These are phyloP conservation scores for Excalfactoria chinensis DNA, from an alignment of 2,113 vertebrate genomes.

Conservation along the genomic window DNA sequence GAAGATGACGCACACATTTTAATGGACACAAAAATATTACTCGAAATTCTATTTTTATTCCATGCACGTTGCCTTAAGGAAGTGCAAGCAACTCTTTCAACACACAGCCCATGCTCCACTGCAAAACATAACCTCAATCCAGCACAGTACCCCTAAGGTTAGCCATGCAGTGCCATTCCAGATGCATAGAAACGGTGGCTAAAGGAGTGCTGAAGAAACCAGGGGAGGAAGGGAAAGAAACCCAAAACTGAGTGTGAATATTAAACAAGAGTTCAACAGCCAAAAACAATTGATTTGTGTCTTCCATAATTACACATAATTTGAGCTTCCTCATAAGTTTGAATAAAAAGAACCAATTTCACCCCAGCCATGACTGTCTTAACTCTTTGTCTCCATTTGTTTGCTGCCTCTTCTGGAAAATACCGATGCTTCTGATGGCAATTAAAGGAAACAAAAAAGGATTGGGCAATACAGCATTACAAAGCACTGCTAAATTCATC, in stretches of 20 bases:
- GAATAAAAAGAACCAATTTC: constrained; percentile 84
- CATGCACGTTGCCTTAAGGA: constrained; percentile 32
- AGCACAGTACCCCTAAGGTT: not conserved
- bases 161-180: constrained; percentile 77
- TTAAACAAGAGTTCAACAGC: constrained; percentile 48
- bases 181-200: not conserved
- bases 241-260: constrained; percentile 39
- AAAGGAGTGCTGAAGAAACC: not conserved
- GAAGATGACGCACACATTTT: not conserved
- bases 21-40: not conserved
- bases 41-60: not conserved
- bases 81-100: constrained; percentile 30
- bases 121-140: not conserved
- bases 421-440: constrained; percentile 79
- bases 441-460: constrained; percentile 74
- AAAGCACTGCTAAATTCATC: constrained; percentile 19
- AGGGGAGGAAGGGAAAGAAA: not conserved
- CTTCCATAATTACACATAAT: constrained; percentile 62
- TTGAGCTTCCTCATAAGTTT: constrained; percentile 55
- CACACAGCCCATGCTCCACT: not conserved
- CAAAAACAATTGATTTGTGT: constrained; percentile 33
- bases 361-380: constrained; percentile 87
- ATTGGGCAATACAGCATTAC: constrained; percentile 43
- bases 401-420: constrained; percentile 79
- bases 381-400: constrained; percentile 88